Evolutionary conservation across 2,113 vertebrate genomes (phyloP).

Genomic region (Engystomops pustulosus): DNA sequence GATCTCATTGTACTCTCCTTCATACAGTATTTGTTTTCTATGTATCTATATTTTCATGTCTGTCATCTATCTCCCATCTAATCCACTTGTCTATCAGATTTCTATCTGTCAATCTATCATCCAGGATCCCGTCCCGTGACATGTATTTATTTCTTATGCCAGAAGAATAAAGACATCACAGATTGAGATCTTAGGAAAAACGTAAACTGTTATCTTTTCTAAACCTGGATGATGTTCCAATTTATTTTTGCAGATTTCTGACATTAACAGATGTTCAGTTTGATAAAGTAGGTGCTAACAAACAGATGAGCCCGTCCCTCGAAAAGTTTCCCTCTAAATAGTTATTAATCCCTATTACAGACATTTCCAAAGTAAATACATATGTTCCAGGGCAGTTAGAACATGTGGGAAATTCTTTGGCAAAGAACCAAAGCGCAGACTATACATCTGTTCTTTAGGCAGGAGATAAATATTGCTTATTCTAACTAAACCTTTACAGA

Average conservation of each 20-base stretch:
- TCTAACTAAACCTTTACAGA: not conserved
- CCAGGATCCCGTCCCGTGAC: not conserved
- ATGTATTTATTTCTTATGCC: not conserved
- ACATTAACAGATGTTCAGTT: constrained; percentile 34
- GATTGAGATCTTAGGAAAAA: not conserved
- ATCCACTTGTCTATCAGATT: too few relatives aligned
- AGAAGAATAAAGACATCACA: not conserved
- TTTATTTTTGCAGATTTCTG: constrained; percentile 24
- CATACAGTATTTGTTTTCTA: too few relatives aligned
- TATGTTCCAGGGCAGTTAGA: constrained; percentile 1
- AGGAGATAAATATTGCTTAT: constrained; percentile 31
- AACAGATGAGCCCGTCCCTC: not conserved
- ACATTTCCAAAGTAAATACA: constrained; percentile 22
- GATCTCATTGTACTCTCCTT: too few relatives aligned
- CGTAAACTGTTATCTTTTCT: constrained; percentile 2
- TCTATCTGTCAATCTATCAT: constrained; percentile 1
- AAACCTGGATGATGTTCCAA: constrained; percentile 30
- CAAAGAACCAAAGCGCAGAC: not conserved
- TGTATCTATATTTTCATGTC: too few relatives aligned
- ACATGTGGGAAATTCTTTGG: constrained; percentile 20
- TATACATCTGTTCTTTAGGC: constrained; percentile 41
- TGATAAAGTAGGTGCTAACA: constrained; percentile 33
- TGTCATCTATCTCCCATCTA: not conserved
- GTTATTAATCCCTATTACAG: constrained; percentile 9
- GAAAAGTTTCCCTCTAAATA: not conserved